Base-by-base conservation (phyloP, 2,888 invertebrate species). In the Pinctada fucata region DNA sequence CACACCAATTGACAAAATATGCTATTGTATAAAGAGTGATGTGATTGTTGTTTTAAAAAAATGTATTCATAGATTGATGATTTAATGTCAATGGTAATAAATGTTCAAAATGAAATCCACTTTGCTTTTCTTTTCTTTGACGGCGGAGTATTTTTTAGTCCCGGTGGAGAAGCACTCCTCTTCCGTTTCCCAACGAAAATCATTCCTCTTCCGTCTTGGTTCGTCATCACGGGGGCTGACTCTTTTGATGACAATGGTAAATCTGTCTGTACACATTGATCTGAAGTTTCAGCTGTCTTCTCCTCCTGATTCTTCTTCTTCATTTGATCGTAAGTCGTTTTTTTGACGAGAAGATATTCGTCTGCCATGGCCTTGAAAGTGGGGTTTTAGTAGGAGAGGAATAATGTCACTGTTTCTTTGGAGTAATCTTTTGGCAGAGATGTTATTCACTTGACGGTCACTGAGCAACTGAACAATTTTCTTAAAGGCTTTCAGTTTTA, bases 291-390 rank as follows among this genome's bases (percentile, higher is more conserved):
- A 31, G 31, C 31, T 47, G 13, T 68, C 50, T 68, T 16, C 50
- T 68, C 10, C 13, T 68, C 68, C 68, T 69, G 48, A 50, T 69
- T 69, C 49, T 69, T 16, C 69, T 69, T 69, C 69, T 69, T 31
- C 31, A 31, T 31, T 31, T 31, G 1, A 31, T 31, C 31, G 31
- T 31, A 31, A 31, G 31, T 31, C 49, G 69, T 47, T 47, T 69
- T 69, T 47, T 47, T 69, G 48, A 69, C 69, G 69, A 69, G 69
- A 50, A 69, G 69, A 69, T 69, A 69, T 69, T 69, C 69, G 16
- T 69, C 69, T 50, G 69, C 69, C 69, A 69, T 69, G 49, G 13
- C 50, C 69, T 69, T 69, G 49, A 69, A 69, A 69, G 69, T 69
- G 50, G 16, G 69, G 69, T 69, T 48, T 69, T n/a, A 69, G 69